Percentiles rank a stretch among this genome's conserved stretches.
These are phyloP conservation scores for Caerostris darwini DNA, from an alignment of 1,140 invertebrate genomes.

Conservation along the genomic window DNA sequence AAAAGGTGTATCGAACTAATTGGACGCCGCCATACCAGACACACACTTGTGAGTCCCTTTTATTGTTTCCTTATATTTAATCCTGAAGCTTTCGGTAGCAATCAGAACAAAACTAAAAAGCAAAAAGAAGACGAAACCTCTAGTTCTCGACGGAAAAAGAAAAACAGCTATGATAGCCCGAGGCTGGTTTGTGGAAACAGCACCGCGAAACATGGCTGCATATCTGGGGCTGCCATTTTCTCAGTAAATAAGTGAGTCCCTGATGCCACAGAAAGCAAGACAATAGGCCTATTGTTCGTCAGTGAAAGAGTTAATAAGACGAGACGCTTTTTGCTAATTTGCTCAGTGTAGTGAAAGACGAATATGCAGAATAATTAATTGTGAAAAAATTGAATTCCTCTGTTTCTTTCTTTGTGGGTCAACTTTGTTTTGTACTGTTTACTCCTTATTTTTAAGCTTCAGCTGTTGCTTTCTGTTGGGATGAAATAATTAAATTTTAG, in stretches of 20 bases:
- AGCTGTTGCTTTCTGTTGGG: neutral
- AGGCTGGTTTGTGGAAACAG: slow-evolving; percentile 19
- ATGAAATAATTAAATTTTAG: slow-evolving; percentile 16
- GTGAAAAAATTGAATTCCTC: neutral
- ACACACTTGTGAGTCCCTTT: neutral
- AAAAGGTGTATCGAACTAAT: slow-evolving; percentile 9
- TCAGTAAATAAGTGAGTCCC: neutral
- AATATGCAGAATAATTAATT: slow-evolving; percentile 17
- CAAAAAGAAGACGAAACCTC: neutral
- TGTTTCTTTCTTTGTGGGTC: neutral
- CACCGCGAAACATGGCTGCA: neutral
- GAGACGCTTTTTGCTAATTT: slow-evolving; percentile 23
- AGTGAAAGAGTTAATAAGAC: slow-evolving; percentile 29
- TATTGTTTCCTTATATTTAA: slow-evolving; percentile 19
- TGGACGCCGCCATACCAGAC: neutral
- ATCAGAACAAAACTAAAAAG: neutral
- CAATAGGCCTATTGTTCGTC: slow-evolving; percentile 30
- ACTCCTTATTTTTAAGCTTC: neutral
- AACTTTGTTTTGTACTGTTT: neutral
- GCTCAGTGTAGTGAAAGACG: neutral
- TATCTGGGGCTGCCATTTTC: slow-evolving; percentile 14
- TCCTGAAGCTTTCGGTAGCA: neutral
- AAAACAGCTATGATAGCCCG: neutral
- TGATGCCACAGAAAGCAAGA: neutral
- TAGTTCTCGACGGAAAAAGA: neutral